Conservation (phyloP, 2,888 invertebrate species). For the Polyploca ridens region DNA sequence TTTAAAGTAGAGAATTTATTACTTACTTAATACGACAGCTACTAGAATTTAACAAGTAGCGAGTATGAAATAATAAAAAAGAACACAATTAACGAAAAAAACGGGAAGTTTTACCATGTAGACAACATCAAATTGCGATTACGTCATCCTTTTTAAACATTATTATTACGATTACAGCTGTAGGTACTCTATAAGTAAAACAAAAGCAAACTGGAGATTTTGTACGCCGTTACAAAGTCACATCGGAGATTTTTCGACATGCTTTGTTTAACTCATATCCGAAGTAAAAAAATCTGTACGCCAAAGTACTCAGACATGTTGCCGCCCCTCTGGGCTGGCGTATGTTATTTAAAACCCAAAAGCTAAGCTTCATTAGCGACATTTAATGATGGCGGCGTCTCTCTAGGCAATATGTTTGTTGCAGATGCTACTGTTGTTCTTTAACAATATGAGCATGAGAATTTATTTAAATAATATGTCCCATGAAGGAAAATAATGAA, state of each 20-base stretch:
- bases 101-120: conserved; percentile 46
- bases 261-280: conserved; percentile 71
- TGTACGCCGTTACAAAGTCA: conserved; percentile 66
- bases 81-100: conserved; percentile 45
- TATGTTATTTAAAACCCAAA: conserved; percentile 80
- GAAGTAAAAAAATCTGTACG: conserved; percentile 72
- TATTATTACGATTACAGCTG: conserved; percentile 30
- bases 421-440: conserved; percentile 60
- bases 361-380: conserved; percentile 82
- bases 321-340: conserved; percentile 70
- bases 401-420: conserved; percentile 60
- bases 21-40: conserved; percentile 70
- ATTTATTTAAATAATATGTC: conserved; percentile 33
- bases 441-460: conserved; percentile 43
- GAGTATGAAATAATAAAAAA: conserved; percentile 49
- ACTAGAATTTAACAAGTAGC: conserved; percentile 70
- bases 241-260: conserved; percentile 62
- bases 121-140: conserved; percentile 42
- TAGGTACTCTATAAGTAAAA: conserved; percentile 22
- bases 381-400: conserved; percentile 80
- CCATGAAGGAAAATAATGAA: background rate
- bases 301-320: conserved; percentile 45
- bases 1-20: conserved; percentile 71
- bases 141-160: conserved; percentile 40
- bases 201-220: conserved; percentile 20